A percentile compares a stretch with the other conserved stretches of the same genome.
phyloP scores from a whole-genome alignment of 2,797 vertebrate species.

The Dryobates pubescens region DNA sequence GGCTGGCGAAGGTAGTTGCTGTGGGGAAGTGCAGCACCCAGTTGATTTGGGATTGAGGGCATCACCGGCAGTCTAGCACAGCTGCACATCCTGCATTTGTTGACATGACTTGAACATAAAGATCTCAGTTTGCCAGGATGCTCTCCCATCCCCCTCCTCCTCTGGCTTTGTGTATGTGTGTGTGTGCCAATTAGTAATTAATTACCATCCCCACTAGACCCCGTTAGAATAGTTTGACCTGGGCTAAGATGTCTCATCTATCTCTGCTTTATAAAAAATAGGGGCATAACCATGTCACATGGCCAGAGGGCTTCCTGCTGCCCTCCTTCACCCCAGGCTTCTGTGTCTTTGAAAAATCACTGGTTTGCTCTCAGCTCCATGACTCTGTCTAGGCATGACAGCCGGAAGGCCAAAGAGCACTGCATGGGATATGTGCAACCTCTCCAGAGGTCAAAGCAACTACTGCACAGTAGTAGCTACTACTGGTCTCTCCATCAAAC shows the following conservation, averaged over 20 bases:
- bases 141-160: background rate
- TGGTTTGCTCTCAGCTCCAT: background rate
- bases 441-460: background rate
- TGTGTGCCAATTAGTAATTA: background rate
- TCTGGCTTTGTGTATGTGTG: background rate
- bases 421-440: background rate
- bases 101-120: background rate
- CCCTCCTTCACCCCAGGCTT: background rate
- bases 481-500: background rate
- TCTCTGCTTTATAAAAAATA: background rate
- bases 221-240: background rate
- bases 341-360: background rate
- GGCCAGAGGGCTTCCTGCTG: background rate
- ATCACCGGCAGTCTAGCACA: background rate
- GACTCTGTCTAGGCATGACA: background rate
- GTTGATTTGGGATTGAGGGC: fast-evolving
- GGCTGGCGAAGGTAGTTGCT: fast-evolving
- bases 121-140: background rate
- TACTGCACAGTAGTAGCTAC: background rate
- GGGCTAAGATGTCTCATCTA: background rate
- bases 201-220: background rate
- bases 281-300: background rate
- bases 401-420: background rate
- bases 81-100: background rate
- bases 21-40: fast-evolving